Evolutionary conservation across 2,888 invertebrate species (phyloP), one percentile per base, ranked within the genome.

Genomic region (Phengaris arion): DNA sequence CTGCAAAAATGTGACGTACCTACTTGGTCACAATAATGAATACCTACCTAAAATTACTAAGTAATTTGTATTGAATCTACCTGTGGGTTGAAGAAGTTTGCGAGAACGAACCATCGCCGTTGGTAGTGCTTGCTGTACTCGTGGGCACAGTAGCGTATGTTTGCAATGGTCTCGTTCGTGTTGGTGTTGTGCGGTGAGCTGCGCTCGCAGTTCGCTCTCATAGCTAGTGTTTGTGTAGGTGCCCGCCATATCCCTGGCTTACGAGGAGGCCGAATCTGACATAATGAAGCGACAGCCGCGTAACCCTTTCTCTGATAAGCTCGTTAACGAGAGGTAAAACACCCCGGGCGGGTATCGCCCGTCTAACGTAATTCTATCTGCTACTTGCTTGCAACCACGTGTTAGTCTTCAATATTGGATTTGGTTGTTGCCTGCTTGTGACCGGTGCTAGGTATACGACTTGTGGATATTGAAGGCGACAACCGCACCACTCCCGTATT

Each of bases 241-340:
- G 95, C 98, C 98, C 94, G 98, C 98, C 95, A 98, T 98, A 95
- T 98, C 98, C 94, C 96, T 98, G 96, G 98, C 98, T 94, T 98
- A 98, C 95, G 98, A 98, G 96, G 97, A 97, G 95, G 98, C 98
- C 94, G 98, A 98, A 95, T 98, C 97, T 94, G 98, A 98, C 96
- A 98, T 98, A 94, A 98, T 98, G 98, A 98, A 98, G 96, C 97
- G 98, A 94, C 97, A 97, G 95, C 98, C 98, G 94, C 97, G 98
- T 96, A 97, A 98, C 95, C 98, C 98, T 94, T 96, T 97, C 96
- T 96, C 95, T 94, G 98, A 99, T 96, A 98, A 98, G 96, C 97
- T 99, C 94, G 98, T 99, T 94, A 99, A 99, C 95, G 98, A 97
- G 96, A 98, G 99, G 98, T 98, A 96, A 96, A 93, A 86, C 87